phyloP scores from a whole-genome alignment of 2,888 invertebrate species.

The Thecophora atra region DNA sequence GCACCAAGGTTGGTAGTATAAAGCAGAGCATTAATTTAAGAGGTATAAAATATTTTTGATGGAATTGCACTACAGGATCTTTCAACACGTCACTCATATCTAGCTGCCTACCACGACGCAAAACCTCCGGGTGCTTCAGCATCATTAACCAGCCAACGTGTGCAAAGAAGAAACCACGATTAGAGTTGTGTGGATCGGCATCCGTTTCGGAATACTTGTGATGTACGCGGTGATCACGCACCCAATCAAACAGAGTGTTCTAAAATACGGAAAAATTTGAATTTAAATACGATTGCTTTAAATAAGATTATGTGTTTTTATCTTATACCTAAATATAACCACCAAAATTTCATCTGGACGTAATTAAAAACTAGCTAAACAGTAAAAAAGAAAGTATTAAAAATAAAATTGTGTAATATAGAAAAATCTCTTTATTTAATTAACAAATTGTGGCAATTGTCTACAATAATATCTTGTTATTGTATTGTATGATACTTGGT shows the following conservation, averaged over 20 bases:
- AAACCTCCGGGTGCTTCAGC: conserved; percentile 87
- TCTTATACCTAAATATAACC: too few relatives aligned
- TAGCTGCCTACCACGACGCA: conserved; percentile 78
- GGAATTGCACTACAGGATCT: conserved; percentile 82
- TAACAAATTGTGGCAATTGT: too few relatives aligned
- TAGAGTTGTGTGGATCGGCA: conserved; percentile 84
- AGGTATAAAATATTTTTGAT: conserved; percentile 77
- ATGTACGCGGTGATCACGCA: conserved; percentile 80
- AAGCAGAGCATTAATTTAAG: conserved; percentile 77
- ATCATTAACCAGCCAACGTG: conserved; percentile 94
- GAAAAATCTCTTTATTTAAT: too few relatives aligned
- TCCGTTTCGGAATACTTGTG: conserved; percentile 85
- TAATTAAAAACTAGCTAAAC: too few relatives aligned
- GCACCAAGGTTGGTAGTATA: conserved; percentile 76
- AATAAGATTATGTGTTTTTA: too few relatives aligned
- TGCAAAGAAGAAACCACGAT: conserved; percentile 88
- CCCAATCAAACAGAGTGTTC: conserved; percentile 91
- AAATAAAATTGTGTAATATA: too few relatives aligned
- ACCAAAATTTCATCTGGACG: too few relatives aligned
- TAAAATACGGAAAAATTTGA: conserved; percentile 62
- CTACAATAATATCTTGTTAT: too few relatives aligned
- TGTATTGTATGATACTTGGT: too few relatives aligned
- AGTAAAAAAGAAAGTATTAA: too few relatives aligned
- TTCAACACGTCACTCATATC: conserved; percentile 82
- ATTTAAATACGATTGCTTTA: not conserved